Evolutionary conservation across 2,113 vertebrate species (phyloP).

Genomic region (Campylomormyrus numenius): DNA sequence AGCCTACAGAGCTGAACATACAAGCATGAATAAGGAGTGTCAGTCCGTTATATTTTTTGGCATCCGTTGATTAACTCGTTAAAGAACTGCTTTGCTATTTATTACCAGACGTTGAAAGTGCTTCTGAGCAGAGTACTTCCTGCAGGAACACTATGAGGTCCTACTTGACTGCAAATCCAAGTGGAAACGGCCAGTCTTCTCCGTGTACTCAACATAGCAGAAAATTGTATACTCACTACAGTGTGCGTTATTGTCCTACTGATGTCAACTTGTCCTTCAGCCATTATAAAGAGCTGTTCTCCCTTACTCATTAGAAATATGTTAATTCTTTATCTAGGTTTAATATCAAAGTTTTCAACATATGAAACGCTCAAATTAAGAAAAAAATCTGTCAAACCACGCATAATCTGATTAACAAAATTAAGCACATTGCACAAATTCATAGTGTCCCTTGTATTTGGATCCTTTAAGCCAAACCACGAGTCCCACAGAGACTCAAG

Average conservation of each 20-base stretch:
- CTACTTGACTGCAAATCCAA: neutral
- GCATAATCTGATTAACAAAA: neutral
- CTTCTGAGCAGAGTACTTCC: neutral
- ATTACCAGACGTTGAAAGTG: neutral
- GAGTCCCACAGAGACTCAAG: constrained; percentile 5
- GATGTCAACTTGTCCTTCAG: neutral
- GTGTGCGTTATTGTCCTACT: neutral
- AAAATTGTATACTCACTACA: neutral
- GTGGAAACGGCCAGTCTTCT: neutral
- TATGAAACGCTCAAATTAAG: neutral
- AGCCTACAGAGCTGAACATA: neutral
- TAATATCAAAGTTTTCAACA: neutral
- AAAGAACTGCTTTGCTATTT: neutral
- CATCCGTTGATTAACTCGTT: neutral
- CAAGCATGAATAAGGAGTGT: neutral
- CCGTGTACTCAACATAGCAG: neutral
- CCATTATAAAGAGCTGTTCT: neutral
- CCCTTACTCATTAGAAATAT: neutral
- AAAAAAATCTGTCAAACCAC: neutral
- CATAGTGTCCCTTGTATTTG: constrained; percentile 16
- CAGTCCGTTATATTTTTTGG: constrained; percentile 3
- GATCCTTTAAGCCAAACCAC: neutral
- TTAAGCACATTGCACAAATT: constrained; percentile 15
- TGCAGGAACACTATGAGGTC: neutral
- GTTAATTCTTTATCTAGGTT: constrained; percentile 1